These are phyloP conservation scores for Cassiopea xamachana DNA, from an alignment of 30 jellyfish, hydroid and myxozoan species.

Conservation along the genomic window DNA sequence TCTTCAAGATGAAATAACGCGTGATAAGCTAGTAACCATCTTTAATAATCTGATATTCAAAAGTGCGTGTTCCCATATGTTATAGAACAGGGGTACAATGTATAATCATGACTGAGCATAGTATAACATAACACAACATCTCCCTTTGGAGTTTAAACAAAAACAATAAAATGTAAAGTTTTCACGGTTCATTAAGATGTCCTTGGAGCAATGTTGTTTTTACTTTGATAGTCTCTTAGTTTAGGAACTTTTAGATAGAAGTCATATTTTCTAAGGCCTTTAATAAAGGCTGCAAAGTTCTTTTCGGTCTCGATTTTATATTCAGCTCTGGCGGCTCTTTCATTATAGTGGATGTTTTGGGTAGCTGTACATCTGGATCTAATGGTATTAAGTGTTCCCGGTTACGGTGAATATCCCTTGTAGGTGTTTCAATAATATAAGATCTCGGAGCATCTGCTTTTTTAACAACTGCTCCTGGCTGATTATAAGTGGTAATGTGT, in stretches of 20 bases:
- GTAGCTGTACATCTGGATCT: not conserved
- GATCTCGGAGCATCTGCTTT: not conserved
- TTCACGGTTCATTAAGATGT: not conserved
- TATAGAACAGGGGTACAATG: not conserved
- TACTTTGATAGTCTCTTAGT: not conserved
- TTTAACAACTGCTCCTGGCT: not conserved
- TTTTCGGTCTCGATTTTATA: not conserved
- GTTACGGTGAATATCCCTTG: not conserved
- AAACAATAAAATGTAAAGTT: not conserved
- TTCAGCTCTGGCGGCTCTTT: not conserved
- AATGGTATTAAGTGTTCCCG: not conserved
- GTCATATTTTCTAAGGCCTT: not conserved
- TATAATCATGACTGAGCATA: not conserved
- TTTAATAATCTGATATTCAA: too few relatives aligned
- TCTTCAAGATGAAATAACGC: too few relatives aligned
- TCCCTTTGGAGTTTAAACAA: not conserved
- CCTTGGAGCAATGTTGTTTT: not conserved
- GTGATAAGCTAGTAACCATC: too few relatives aligned
- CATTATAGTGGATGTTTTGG: not conserved
- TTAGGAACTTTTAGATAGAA: not conserved
- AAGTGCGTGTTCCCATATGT: too few relatives aligned
- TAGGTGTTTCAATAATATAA: not conserved
- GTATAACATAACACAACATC: not conserved
- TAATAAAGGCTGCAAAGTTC: not conserved
- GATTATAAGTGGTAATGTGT: not conserved